phyloP scores from a whole-genome alignment of 2,888 invertebrate genomes.

The Digitonthophagus gazella region DNA sequence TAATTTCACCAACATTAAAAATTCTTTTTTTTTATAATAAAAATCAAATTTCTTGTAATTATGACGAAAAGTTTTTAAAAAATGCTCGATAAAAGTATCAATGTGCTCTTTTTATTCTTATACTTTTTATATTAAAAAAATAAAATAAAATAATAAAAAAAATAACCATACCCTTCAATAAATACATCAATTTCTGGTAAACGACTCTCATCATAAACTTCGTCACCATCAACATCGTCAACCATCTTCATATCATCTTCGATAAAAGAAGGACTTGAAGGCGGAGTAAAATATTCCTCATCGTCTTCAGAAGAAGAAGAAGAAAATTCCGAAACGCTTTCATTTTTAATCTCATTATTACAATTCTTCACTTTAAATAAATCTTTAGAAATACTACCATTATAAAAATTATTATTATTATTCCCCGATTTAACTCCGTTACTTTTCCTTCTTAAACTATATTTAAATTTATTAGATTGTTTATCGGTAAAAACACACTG shows the following conservation, averaged over 20 bases:
- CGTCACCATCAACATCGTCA: not conserved
- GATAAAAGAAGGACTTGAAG: constrained; percentile 48
- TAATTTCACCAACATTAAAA: too few relatives aligned
- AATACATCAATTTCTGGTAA: constrained; percentile 57
- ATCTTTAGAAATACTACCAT: not conserved
- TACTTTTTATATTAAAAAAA: constrained; percentile 21
- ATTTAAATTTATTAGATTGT: not conserved
- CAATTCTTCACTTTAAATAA: not conserved
- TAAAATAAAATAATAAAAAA: not conserved
- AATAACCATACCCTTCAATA: constrained; percentile 62
- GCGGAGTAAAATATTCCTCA: constrained; percentile 65
- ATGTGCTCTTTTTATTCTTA: too few relatives aligned
- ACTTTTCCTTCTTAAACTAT: not conserved
- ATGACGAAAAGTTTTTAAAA: too few relatives aligned
- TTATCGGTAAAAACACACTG: not conserved
- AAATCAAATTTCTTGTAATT: too few relatives aligned
- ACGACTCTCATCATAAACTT: constrained; percentile 49
- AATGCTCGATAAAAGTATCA: too few relatives aligned
- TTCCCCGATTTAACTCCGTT: not conserved
- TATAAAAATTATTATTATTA: not conserved
- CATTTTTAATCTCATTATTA: not conserved
- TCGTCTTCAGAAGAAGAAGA: constrained; percentile 34
- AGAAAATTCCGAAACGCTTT: not conserved
- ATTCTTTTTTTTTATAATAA: too few relatives aligned
- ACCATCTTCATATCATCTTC: constrained; percentile 39